Base-by-base conservation (phyloP, 2,113 vertebrate genomes). In the Ceyx cyanopectus region DNA sequence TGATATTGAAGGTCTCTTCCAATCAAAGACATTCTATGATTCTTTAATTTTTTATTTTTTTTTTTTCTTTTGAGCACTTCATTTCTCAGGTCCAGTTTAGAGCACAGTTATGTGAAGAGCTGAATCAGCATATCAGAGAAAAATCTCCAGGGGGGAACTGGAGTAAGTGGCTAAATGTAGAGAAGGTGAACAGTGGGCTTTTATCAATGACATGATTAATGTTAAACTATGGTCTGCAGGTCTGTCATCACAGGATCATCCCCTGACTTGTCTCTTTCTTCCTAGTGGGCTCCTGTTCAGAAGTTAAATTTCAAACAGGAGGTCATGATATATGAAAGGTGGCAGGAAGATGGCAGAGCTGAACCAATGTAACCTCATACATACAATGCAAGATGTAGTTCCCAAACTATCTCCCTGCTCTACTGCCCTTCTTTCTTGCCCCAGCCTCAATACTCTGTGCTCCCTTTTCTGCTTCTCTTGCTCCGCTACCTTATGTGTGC, bases 91-190 rank as follows among this genome's bases (percentile, higher is more conserved):
- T 84, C 48, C 65, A 61, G 46, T 81, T 89, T 78, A 92, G 41
- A 68, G 48, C 57, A 75, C 54, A 84, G 20, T 18, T 16, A 4
- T 58, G 27, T 72, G 32, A 82, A 86, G 34, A 81, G 53, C 63
- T 92, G 83, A 84, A 72, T 94, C 86, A 75, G 84, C 61, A 57
- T 53, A 89, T 86, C 43, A 48, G 30, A 85, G 72, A 57, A 34
- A 78, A 93, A 68, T 84, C 54, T 81, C 86, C 61, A 60, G 32
- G 41, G 41, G 24, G 16, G 1, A 56, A 29, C 41, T 43, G 29
- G 15, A 86, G 75, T 4, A 5, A 85, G 12, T 56, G 48, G 43
- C n/a, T 89, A 75, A 48, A 75, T 40, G 29, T 10, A 27, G 48
- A 75, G 29, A 81, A 72, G 22, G n/a, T 5, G 3, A 56, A 84